phyloP scores from a whole-genome alignment of 2,113 vertebrate genomes.

The Merops nubicus region DNA sequence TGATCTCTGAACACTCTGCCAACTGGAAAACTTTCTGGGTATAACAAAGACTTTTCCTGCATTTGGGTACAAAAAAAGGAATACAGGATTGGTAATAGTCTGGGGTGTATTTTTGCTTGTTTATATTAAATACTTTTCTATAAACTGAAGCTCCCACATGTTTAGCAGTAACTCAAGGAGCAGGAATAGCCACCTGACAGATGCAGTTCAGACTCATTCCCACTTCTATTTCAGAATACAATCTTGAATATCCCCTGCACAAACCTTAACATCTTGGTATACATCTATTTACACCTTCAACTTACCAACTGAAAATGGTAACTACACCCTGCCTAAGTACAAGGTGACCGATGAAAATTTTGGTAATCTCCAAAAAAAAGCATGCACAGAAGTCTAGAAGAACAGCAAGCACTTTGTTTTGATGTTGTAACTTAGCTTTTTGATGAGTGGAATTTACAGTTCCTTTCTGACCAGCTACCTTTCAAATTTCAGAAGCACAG shows the following conservation, averaged over 20 bases:
- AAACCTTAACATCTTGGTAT: not conserved
- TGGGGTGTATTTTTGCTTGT: not conserved
- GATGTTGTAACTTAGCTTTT: not conserved
- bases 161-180: not conserved
- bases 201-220: not conserved
- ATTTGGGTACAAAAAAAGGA: not conserved
- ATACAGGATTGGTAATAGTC: not conserved
- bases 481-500: conserved; percentile 7
- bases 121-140: not conserved
- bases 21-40: not conserved
- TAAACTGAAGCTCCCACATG: not conserved
- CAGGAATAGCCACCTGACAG: not conserved
- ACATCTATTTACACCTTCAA: not conserved
- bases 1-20: not conserved
- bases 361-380: not conserved
- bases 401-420: not conserved
- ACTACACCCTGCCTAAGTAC: not conserved
- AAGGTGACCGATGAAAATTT: not conserved
- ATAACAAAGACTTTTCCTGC: not conserved
- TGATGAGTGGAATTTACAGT: not conserved
- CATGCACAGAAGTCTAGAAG: not conserved
- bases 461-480: not conserved
- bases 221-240: not conserved
- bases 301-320: not conserved
- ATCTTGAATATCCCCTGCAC: not conserved